phyloP scores from a whole-genome alignment of 2,797 vertebrate species.

The Oreochromis mossambicus region DNA sequence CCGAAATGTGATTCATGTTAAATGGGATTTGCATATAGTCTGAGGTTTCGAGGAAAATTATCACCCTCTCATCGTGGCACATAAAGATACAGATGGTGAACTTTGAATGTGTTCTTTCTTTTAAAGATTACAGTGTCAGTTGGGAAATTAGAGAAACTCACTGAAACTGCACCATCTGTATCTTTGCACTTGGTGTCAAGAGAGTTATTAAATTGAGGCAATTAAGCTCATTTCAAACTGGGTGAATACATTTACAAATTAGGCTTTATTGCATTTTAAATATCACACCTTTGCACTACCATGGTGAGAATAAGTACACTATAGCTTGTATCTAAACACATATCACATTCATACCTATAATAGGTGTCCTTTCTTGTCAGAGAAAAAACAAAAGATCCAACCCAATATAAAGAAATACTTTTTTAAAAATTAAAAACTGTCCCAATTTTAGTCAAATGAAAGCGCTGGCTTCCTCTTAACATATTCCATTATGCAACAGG shows the following conservation, averaged over 20 bases:
- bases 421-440: background rate
- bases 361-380: background rate
- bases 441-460: background rate
- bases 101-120: constrained; percentile 57
- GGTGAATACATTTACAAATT: constrained; percentile 56
- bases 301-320: background rate
- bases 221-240: constrained; percentile 54
- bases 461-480: background rate
- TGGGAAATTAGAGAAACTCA: constrained; percentile 57
- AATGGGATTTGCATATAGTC: background rate
- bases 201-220: constrained; percentile 54
- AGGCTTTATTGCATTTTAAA: constrained; percentile 44
- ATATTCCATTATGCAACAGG: background rate
- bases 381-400: background rate
- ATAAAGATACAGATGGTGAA: constrained; percentile 59
- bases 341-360: background rate
- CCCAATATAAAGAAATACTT: background rate
- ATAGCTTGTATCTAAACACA: background rate
- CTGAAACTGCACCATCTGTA: constrained; percentile 61
- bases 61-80: constrained; percentile 9
- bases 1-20: background rate
- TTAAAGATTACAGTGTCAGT: constrained; percentile 29
- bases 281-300: constrained; percentile 30
- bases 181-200: constrained; percentile 50
- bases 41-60: constrained; percentile 44